These are phyloP conservation scores for Spilosoma lubricipeda DNA, from an alignment of 2,888 invertebrate genomes.

Conservation along the genomic window DNA sequence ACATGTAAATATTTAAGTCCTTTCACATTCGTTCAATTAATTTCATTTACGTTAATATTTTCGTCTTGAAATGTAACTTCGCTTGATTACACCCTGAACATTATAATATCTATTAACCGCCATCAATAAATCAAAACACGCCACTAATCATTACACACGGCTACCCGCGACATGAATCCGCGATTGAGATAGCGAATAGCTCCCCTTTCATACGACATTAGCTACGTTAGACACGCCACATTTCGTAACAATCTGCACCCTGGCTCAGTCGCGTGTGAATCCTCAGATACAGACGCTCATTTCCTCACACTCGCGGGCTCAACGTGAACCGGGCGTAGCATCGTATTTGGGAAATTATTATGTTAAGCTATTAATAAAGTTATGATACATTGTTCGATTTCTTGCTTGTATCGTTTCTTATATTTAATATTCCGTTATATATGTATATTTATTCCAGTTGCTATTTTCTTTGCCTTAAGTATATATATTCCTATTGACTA, in stretches of 20 bases:
- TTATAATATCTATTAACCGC: constrained; percentile 17
- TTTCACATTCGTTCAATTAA: neutral
- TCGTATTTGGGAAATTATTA: constrained; percentile 51
- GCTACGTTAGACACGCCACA: constrained; percentile 85
- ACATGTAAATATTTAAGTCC: too few relatives aligned
- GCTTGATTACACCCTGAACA: neutral
- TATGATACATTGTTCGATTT: constrained; percentile 28
- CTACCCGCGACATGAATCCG: constrained; percentile 67
- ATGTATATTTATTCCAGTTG: too few relatives aligned
- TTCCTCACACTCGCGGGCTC: constrained; percentile 74
- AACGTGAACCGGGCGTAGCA: constrained; percentile 50
- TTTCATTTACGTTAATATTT: neutral
- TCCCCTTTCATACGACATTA: constrained; percentile 86
- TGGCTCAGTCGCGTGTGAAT: constrained; percentile 83
- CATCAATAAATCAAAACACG: constrained; percentile 49
- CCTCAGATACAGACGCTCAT: constrained; percentile 86
- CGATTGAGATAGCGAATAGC: constrained; percentile 80
- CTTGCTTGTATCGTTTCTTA: constrained; percentile 5
- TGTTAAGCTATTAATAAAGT: constrained; percentile 45
- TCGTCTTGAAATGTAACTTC: neutral
- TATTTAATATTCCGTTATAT: too few relatives aligned
- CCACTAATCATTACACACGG: constrained; percentile 63
- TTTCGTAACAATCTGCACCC: constrained; percentile 84
- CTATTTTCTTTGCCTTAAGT: too few relatives aligned
- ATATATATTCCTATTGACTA: neutral